phyloP scores from a whole-genome alignment of 2,888 invertebrate species.

The Macrosiphum euphorbiae region DNA sequence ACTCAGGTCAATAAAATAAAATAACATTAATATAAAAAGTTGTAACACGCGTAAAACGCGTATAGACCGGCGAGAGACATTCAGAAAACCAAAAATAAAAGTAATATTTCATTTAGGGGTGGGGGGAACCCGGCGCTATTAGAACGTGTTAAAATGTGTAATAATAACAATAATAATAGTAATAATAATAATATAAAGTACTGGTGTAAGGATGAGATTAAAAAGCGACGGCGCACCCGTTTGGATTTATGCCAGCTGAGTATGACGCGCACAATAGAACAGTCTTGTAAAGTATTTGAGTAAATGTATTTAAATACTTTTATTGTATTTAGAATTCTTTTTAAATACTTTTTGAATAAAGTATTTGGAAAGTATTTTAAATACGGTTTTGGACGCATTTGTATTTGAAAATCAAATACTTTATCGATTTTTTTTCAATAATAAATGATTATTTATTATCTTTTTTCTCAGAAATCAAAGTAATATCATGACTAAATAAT shows the following conservation, averaged over 20 bases:
- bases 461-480: too few species aligned
- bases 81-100: slow-evolving; percentile 15
- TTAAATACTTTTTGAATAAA: too few species aligned
- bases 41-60: background rate
- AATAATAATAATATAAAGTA: too few species aligned
- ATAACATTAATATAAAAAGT: background rate
- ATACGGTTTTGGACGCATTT: too few species aligned
- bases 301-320: too few species aligned
- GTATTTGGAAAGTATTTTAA: too few species aligned
- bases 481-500: too few species aligned
- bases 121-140: background rate
- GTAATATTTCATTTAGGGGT: background rate
- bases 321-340: too few species aligned
- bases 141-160: background rate
- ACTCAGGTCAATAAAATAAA: background rate
- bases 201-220: background rate
- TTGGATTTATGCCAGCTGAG: slow-evolving; percentile 53
- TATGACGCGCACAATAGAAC: slow-evolving; percentile 41
- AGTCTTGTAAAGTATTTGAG: too few species aligned
- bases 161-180: slow-evolving; percentile 24
- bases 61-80: background rate
- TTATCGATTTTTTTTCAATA: too few species aligned
- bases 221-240: slow-evolving; percentile 46
- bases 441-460: too few species aligned
- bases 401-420: too few species aligned